A percentile compares a stretch with the other conserved stretches of the same genome.
Conservation (phyloP, 2,797 vertebrate species). For the Prionace glauca region DNA sequence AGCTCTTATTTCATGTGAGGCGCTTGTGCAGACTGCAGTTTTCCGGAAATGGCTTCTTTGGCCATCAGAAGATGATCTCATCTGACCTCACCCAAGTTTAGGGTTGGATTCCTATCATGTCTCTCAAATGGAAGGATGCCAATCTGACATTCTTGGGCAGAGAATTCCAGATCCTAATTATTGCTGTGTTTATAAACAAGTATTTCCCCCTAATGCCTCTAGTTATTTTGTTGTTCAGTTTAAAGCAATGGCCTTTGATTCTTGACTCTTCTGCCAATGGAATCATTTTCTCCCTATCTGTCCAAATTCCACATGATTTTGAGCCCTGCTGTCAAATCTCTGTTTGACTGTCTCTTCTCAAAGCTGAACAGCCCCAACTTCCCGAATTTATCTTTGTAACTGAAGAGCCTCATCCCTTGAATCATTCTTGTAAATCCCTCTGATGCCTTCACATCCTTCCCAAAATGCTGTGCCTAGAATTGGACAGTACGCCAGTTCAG, state of each 20-base stretch:
- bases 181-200: not conserved
- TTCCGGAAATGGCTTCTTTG: no score
- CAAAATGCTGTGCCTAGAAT: not conserved
- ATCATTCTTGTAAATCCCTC: not conserved
- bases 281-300: not conserved
- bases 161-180: not conserved
- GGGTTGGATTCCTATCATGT: no score
- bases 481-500: not conserved
- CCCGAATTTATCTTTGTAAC: not conserved
- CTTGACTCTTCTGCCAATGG: not conserved
- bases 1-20: not conserved
- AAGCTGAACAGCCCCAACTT: not conserved
- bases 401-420: not conserved
- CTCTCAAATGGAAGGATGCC: not conserved
- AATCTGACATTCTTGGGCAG: not conserved
- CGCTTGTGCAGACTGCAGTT: no score
- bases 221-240: not conserved
- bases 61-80: not conserved
- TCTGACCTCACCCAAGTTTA: no score
- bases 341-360: no score
- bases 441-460: not conserved
- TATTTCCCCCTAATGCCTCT: not conserved
- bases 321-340: not conserved
- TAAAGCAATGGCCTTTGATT: not conserved
- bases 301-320: not conserved